Conservation (phyloP, 2,888 invertebrate species). For the Plebejus argus region DNA sequence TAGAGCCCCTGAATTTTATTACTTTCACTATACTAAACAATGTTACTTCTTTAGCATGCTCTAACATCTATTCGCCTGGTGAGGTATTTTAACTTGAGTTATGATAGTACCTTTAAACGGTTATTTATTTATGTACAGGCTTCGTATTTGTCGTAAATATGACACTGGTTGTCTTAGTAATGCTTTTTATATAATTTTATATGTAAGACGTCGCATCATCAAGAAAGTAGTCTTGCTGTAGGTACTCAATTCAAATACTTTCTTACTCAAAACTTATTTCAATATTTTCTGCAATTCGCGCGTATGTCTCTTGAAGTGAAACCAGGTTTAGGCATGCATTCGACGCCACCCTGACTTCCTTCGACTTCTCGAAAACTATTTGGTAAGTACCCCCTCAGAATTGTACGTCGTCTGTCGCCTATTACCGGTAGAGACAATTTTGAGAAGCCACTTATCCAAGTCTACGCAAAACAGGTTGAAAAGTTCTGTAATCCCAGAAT, state of each 20-base stretch:
- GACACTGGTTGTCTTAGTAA: too few species aligned
- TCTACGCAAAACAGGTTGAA: slow-evolving; percentile 44
- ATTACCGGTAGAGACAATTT: slow-evolving; percentile 52
- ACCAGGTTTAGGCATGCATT: slow-evolving; percentile 41
- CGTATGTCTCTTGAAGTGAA: slow-evolving; percentile 17
- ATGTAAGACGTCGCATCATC: not conserved
- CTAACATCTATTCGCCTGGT: too few species aligned
- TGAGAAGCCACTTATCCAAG: slow-evolving; percentile 50
- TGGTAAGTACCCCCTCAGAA: slow-evolving; percentile 51
- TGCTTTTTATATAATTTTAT: not conserved
- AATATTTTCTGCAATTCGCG: slow-evolving; percentile 16
- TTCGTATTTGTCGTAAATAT: too few species aligned
- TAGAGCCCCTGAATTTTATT: not conserved
- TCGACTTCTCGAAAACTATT: slow-evolving; percentile 54
- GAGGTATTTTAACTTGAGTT: too few species aligned
- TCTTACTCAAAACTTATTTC: not conserved
- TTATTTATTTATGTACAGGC: too few species aligned
- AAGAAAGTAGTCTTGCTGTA: not conserved
- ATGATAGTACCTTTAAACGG: too few species aligned
- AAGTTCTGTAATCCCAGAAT: slow-evolving; percentile 41
- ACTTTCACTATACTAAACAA: not conserved
- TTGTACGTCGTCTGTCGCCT: slow-evolving; percentile 51
- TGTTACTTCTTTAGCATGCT: too few species aligned
- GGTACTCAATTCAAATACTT: not conserved
- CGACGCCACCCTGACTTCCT: slow-evolving; percentile 46